These are phyloP conservation scores for Megalops atlanticus DNA, from an alignment of 2,113 vertebrate genomes.

Conservation along the genomic window DNA sequence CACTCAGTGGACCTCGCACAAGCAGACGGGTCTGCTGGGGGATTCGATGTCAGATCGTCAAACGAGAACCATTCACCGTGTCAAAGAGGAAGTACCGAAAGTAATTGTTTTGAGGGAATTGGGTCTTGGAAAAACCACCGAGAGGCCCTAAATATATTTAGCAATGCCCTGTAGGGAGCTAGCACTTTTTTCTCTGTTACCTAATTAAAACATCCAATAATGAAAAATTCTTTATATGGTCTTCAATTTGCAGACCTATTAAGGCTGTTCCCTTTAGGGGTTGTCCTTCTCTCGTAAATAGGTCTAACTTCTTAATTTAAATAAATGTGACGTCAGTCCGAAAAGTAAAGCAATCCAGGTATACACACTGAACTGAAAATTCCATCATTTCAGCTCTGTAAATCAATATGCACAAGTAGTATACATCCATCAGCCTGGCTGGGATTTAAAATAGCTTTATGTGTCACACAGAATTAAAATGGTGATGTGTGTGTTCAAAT, in stretches of 20 bases:
- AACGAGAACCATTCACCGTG: constrained; percentile 33
- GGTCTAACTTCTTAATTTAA: constrained; percentile 63
- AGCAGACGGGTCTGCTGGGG: constrained; percentile 62
- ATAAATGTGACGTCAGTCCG: constrained; percentile 28
- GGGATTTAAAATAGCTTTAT: not conserved
- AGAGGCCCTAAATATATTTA: constrained; percentile 58
- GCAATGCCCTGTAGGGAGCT: constrained; percentile 56
- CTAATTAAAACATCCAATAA: constrained; percentile 78
- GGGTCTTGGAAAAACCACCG: constrained; percentile 52
- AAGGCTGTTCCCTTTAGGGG: constrained; percentile 64
- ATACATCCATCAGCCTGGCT: not conserved
- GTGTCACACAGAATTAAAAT: not conserved
- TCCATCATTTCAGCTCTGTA: not conserved
- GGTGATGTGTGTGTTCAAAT: too few species aligned
- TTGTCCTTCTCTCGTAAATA: constrained; percentile 62
- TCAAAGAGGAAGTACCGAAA: constrained; percentile 47
- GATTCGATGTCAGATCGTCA: constrained; percentile 56
- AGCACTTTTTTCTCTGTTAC: constrained; percentile 49
- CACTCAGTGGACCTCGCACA: constrained; percentile 55
- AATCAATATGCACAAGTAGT: not conserved
- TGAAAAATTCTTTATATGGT: constrained; percentile 68
- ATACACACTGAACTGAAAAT: not conserved
- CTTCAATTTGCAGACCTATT: constrained; percentile 71
- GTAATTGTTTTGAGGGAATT: constrained; percentile 34
- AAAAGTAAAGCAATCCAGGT: constrained; percentile 10